Conservation (phyloP, 1,140 invertebrate genomes). For the Dufourea novaeangliae region DNA sequence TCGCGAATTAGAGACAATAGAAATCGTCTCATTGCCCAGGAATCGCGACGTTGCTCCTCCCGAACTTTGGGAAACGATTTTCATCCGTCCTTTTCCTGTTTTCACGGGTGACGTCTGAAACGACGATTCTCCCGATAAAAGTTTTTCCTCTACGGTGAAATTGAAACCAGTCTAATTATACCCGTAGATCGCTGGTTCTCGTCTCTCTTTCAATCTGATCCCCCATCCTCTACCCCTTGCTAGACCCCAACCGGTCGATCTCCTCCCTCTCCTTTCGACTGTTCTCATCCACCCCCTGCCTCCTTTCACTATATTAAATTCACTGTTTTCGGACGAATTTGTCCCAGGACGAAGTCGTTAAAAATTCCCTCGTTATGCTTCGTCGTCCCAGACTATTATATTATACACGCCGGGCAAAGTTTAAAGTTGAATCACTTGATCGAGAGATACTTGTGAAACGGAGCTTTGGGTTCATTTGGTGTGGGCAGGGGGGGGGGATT, state of each 20-base stretch:
- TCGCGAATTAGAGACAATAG: conserved; percentile 45
- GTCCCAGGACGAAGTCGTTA: conserved; percentile 6
- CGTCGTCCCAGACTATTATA: not conserved
- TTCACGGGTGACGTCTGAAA: conserved; percentile 37
- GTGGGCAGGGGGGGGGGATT: too few relatives aligned
- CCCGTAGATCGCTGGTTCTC: conserved; percentile 37
- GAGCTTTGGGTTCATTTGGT: not conserved
- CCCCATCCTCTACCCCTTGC: not conserved
- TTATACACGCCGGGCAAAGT: conserved; percentile 19
- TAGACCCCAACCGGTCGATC: too few relatives aligned
- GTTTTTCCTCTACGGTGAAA: conserved; percentile 47
- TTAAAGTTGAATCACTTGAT: conserved; percentile 31
- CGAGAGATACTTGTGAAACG: conserved; percentile 9
- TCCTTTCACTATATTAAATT: conserved; percentile 32
- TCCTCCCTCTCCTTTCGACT: not conserved
- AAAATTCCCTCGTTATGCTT: conserved; percentile 9
- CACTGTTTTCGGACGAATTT: conserved; percentile 35
- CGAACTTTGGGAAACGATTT: conserved; percentile 42
- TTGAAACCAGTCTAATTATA: conserved; percentile 56
- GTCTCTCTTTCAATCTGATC: conserved; percentile 2
- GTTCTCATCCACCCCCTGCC: not conserved
- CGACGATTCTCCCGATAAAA: conserved; percentile 49
- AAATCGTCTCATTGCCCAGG: conserved; percentile 13
- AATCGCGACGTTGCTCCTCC: conserved; percentile 10
- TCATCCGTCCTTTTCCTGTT: conserved; percentile 33